These are phyloP conservation scores for Drosophila barbarae DNA, from an alignment of 2,888 invertebrate genomes.

Conservation along the genomic window DNA sequence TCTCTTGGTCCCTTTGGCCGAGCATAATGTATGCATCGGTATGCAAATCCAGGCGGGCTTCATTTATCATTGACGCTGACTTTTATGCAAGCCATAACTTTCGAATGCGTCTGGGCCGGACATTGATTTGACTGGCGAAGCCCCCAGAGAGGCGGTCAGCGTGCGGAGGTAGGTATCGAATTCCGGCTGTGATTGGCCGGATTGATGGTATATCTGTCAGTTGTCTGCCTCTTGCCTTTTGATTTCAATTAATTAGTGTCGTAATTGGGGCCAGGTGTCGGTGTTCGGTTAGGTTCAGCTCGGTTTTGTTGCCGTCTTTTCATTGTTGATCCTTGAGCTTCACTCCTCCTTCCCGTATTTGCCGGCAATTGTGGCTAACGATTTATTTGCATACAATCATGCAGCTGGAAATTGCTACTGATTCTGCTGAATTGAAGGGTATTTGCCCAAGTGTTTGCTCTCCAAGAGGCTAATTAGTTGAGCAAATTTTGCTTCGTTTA, in stretches of 20 bases:
- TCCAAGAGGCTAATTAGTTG: constrained; percentile 47
- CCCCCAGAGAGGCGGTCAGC: background rate
- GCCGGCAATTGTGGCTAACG: constrained; percentile 38
- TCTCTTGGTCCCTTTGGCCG: constrained; percentile 13
- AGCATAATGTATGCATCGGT: constrained; percentile 28
- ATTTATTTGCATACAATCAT: constrained; percentile 68
- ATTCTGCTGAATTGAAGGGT: constrained; percentile 26
- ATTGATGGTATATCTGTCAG: constrained; percentile 17
- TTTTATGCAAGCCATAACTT: constrained; percentile 60
- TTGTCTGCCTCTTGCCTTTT: constrained; percentile 16
- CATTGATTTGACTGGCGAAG: constrained; percentile 57
- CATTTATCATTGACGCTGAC: constrained; percentile 64
- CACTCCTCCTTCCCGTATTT: constrained; percentile 3
- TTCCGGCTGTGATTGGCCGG: constrained; percentile 45
- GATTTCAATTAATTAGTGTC: constrained; percentile 57
- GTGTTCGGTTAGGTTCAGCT: background rate
- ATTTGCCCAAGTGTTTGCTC: constrained; percentile 27
- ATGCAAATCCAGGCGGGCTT: constrained; percentile 55
- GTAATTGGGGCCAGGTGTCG: constrained; percentile 56
- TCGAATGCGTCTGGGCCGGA: constrained; percentile 38
- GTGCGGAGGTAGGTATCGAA: constrained; percentile 1
- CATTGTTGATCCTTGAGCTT: constrained; percentile 13
- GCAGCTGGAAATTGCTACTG: constrained; percentile 41
- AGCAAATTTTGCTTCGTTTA: constrained; percentile 39
- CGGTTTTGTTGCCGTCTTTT: constrained; percentile 11